Base-by-base conservation (phyloP, 2,797 vertebrate genomes). In the Arrhamphus sclerolepis region DNA sequence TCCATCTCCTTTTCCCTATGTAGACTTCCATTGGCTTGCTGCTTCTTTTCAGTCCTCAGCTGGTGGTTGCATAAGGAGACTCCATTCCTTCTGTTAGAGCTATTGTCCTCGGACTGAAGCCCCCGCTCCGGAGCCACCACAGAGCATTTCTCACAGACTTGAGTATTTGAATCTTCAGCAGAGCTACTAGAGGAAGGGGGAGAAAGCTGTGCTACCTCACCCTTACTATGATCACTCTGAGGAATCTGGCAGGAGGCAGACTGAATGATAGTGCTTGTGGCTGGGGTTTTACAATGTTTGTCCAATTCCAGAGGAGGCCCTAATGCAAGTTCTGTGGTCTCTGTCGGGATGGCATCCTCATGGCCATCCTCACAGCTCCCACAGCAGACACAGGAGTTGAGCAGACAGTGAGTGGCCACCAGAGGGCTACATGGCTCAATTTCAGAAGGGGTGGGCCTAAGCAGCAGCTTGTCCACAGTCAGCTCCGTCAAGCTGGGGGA, bases 351-450 rank as follows among this genome's bases (percentile, higher is more conserved):
- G 29, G 61, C 43, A 0, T 97, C 95, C 54, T 97, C 96, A 29
- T 92, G 89, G 79, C 91, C 66, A 54, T 95, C 95, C 52, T 95
- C 91, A 13, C 96, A 97, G 88, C 93, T 95, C 46, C 94, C 93
- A n/a, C 97, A 98, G 87, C 97, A 98, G 58, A 98, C 96, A 1
- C 97, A 98, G 1, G 97, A 97, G 87, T 96, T 95, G 44, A 98
- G 94, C 60, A 98, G 93, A 91, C 96, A 95, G 83, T 93, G 94
- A 62, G 95, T 94, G 82, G 96, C 92, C 59, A 95, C 88, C 51
- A 95, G 77, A 54, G 94, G 84, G 51, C 93, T 76, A 10, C 91
- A 89, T 66, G 88, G 82, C 65, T 88, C 87, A 8, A 79, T 66
- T 29, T 91, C 89, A 22, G 90, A 76, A 20, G 85, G 75, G 53